Conservation (phyloP, 2,888 invertebrate genomes). For the Dermolepida albohirtum region DNA sequence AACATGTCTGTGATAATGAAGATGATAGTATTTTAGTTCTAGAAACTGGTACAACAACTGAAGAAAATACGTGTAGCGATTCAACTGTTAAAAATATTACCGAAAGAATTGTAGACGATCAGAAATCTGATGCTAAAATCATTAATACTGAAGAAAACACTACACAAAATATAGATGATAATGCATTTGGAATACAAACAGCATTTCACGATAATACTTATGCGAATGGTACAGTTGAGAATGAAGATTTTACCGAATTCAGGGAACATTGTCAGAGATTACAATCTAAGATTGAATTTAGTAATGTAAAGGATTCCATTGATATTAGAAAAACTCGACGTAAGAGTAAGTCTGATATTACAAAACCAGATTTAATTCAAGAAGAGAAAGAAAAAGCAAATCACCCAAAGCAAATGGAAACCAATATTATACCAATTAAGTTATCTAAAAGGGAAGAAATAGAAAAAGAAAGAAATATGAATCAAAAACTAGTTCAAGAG, state of each 20-base stretch:
- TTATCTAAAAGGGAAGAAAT: conserved; percentile 73
- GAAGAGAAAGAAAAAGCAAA: conserved; percentile 64
- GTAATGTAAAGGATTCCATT: conserved; percentile 76
- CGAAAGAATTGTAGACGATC: conserved; percentile 51
- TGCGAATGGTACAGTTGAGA: background rate
- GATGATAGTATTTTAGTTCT: conserved; percentile 72
- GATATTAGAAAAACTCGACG: conserved; percentile 72
- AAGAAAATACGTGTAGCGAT: conserved; percentile 69
- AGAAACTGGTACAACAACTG: conserved; percentile 70
- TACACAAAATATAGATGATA: background rate
- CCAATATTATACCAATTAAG: conserved; percentile 63
- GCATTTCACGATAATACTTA: background rate
- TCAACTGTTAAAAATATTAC: conserved; percentile 64
- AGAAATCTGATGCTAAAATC: conserved; percentile 32
- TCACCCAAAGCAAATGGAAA: conserved; percentile 54
- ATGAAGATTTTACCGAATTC: conserved; percentile 58
- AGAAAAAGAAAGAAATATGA: conserved; percentile 82
- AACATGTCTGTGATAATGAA: conserved; percentile 65
- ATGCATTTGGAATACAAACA: conserved; percentile 7
- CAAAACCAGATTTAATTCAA: conserved; percentile 60
- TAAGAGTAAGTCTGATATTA: conserved; percentile 60
- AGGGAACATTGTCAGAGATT: conserved; percentile 75
- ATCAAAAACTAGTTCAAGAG: conserved; percentile 85
- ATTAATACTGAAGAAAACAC: conserved; percentile 18
- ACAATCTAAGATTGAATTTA: conserved; percentile 77